Base-by-base conservation (phyloP, 2,888 invertebrate genomes). In the Chaitophorus viminalis region DNA sequence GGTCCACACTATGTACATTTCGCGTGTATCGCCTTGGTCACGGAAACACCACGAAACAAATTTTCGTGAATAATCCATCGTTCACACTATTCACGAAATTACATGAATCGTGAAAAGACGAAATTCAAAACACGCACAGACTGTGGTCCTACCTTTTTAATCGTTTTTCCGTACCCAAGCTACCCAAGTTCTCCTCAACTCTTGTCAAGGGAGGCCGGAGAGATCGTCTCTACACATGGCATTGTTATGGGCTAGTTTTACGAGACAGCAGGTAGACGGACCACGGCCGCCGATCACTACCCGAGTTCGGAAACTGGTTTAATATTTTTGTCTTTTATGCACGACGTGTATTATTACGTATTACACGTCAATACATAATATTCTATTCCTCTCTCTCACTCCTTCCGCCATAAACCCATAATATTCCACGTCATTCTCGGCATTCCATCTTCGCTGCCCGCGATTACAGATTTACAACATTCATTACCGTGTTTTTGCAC, bases 291-390 rank as follows among this genome's bases (percentile, higher is more conserved):
- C 11, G 29, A 11, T 21, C 17, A 14, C 29, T 11, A 11, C 29
- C 29, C 68, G 70, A 70, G 70, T 70, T 70, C 29, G 70, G 70
- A 70, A 70, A 70, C 70, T 29, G 70, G 70, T 70, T 70, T 70
- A 29, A 29, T 14, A 70, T 70, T 60, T 60, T 60, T 29, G 68
- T 68, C 68, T 31, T n/a, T n/a, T n/a, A n/a, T n/a, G 70, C 17
- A 17, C 70, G 14, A 17, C 70, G 31, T 70, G 29, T 29, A 70
- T 70, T 31, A 17, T 70, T 70, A 68, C 60, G n/a, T n/a, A n/a
- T n/a, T n/a, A n/a, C n/a, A n/a, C n/a, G 4, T 25, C 21, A 8
- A 18, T 60, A 60, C 3, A 11, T 68, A 8, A 9, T 68, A 29
- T 60, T 11, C n/a, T 65, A n/a, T 29, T 29, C 1, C 25, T 11